Evolutionary conservation across 1,140 invertebrate genomes (phyloP), one percentile per base, ranked within the genome.

Genomic region (Chironomus striatipennis): DNA sequence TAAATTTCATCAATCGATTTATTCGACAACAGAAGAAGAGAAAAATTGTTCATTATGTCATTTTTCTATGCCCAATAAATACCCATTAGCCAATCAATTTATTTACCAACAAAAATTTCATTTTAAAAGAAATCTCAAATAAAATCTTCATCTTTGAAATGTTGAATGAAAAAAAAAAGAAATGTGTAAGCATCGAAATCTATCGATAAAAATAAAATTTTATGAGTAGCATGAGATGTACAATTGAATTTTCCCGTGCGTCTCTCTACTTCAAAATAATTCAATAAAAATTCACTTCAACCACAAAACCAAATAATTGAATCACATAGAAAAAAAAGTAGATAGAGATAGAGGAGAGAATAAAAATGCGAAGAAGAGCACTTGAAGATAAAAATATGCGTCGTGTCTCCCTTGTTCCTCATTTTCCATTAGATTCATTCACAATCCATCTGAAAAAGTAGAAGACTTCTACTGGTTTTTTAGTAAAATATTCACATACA

Each of bases 281-380:
- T 70, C 65, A 70, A 70, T 70, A 70, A 70, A 70, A 70, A 18
- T 70, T 70, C 65, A 70, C 65, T 70, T 70, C 65, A 70, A 70
- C 65, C 65, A 21, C 65, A 70, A 70, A 20, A 20, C 65, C 65
- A 9, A 20, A 21, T 70, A 70, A 70, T 70, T 70, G 65, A 70
- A 70, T 70, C 65, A 70, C 24, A 34, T 34, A 34, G 24, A 34
- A 34, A 34, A n/a, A 67, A 21, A 70, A 6, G 47, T n/a, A n/a
- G n/a, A 57, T 70, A 9, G 17, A 18, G 65, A 34, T 34, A 70
- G 17, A 10, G 9, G 65, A 10, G 20, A 70, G 17, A 34, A 34
- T 34, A 34, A 34, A 34, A 34, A 34, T 34, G 24, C 24, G 24
- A 34, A 18, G 65, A 70, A 70, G 65, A 70, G 65, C 65, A 70